These are phyloP conservation scores for Ia io DNA, from an alignment of 2,113 vertebrate genomes.

Conservation along the genomic window DNA sequence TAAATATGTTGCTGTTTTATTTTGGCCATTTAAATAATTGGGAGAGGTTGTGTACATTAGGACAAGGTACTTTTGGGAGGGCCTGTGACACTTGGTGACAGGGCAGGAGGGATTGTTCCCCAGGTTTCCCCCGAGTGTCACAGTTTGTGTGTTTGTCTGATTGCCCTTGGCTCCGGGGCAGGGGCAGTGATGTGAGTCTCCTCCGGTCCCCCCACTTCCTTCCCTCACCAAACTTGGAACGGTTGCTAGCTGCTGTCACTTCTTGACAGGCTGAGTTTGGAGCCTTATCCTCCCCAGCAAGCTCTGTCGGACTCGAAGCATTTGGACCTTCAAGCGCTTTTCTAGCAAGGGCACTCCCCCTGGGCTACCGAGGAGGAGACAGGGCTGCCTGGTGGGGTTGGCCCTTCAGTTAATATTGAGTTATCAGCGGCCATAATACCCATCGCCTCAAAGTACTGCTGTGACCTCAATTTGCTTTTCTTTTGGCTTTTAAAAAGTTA, in stretches of 20 bases:
- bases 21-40: slow-evolving; percentile 3
- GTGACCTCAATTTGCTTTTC: background rate
- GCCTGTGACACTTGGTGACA: background rate
- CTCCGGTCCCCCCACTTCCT: background rate
- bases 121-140: background rate
- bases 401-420: background rate
- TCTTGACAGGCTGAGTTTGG: background rate
- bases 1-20: background rate
- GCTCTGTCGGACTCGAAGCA: background rate
- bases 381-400: background rate
- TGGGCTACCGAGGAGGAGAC: background rate
- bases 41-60: background rate
- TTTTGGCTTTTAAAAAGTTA: background rate
- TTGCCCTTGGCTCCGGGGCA: background rate
- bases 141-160: background rate
- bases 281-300: background rate
- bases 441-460: background rate
- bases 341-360: background rate
- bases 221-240: background rate
- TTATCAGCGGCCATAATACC: background rate
- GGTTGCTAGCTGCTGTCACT: background rate
- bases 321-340: background rate
- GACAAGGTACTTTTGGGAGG: background rate
- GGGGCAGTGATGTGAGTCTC: background rate
- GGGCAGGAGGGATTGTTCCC: background rate